Percentiles rank a stretch among this genome's conserved stretches.
These are phyloP conservation scores for Bergia sp. DNA, from an alignment of 92 coral and sea anemone genomes.

Conservation along the genomic window DNA sequence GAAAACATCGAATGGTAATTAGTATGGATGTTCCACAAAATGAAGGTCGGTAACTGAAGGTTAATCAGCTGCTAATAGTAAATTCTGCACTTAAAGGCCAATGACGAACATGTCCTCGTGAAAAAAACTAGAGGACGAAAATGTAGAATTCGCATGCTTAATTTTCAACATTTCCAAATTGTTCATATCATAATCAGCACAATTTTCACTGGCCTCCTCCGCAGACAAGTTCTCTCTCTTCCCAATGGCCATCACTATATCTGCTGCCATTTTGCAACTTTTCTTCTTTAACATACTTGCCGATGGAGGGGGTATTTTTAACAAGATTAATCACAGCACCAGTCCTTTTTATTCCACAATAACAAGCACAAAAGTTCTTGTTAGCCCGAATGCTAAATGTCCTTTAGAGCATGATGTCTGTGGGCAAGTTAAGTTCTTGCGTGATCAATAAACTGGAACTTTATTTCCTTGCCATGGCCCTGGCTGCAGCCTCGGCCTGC, in stretches of 20 bases:
- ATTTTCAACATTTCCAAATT: too few species aligned
- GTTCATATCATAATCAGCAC: not conserved
- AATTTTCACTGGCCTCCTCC: not conserved
- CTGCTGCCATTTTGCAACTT: not conserved
- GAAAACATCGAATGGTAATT: too few species aligned
- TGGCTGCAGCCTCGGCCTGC: slow-evolving; percentile 27
- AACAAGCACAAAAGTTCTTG: not conserved
- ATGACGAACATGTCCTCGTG: too few species aligned
- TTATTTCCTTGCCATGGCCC: slow-evolving; percentile 9
- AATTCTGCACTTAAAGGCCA: too few species aligned
- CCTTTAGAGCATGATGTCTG: not conserved
- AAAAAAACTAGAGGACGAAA: too few species aligned
- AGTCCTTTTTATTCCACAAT: not conserved
- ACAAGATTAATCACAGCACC: not conserved
- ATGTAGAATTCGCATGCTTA: too few species aligned
- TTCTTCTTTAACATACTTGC: not conserved
- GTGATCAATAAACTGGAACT: too few species aligned
- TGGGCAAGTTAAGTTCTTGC: not conserved
- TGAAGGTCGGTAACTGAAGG: too few species aligned
- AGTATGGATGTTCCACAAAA: too few species aligned
- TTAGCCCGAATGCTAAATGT: not conserved
- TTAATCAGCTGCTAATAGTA: too few species aligned
- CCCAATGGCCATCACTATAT: not conserved
- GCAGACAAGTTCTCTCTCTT: not conserved
- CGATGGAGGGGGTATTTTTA: not conserved